Evolutionary conservation across 1,140 invertebrate species (phyloP).

Genomic region (Drosophila mojavensis): DNA sequence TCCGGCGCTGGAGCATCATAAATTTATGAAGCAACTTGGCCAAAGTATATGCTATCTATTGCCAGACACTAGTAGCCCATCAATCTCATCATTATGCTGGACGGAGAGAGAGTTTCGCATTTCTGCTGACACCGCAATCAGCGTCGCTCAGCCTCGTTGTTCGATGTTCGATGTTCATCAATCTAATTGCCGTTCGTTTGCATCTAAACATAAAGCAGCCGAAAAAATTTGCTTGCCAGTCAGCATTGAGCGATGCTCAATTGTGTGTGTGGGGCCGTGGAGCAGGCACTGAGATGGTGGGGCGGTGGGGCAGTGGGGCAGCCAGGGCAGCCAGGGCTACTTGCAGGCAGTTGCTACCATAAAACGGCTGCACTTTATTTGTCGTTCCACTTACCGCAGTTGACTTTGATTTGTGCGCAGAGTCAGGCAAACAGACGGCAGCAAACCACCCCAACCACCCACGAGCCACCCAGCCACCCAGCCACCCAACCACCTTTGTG

Average conservation of each 20-base stretch:
- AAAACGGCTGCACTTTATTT: slow-evolving; percentile 49
- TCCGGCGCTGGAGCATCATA: background rate
- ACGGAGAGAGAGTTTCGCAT: background rate
- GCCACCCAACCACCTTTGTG: too few relatives aligned
- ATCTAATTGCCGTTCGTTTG: slow-evolving; percentile 50
- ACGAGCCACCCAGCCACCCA: too few relatives aligned
- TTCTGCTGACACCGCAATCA: slow-evolving; percentile 22
- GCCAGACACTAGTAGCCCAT: background rate
- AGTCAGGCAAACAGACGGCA: slow-evolving; percentile 34
- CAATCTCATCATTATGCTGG: slow-evolving; percentile 13
- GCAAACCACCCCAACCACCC: background rate
- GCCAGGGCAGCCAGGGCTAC: background rate
- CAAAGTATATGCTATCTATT: slow-evolving; percentile 1
- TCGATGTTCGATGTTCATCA: slow-evolving; percentile 31
- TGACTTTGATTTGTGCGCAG: slow-evolving; percentile 56
- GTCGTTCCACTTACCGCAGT: slow-evolving; percentile 55
- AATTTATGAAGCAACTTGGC: background rate
- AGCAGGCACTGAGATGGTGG: too few relatives aligned
- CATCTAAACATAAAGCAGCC: slow-evolving; percentile 6
- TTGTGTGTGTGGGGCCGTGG: background rate
- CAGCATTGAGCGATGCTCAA: slow-evolving; percentile 44
- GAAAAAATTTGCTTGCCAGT: slow-evolving; percentile 42
- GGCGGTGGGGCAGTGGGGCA: too few relatives aligned
- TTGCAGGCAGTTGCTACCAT: slow-evolving; percentile 16
- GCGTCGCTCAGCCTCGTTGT: background rate